phyloP scores from a whole-genome alignment of 2,797 vertebrate genomes.

The Tapirus indicus region DNA sequence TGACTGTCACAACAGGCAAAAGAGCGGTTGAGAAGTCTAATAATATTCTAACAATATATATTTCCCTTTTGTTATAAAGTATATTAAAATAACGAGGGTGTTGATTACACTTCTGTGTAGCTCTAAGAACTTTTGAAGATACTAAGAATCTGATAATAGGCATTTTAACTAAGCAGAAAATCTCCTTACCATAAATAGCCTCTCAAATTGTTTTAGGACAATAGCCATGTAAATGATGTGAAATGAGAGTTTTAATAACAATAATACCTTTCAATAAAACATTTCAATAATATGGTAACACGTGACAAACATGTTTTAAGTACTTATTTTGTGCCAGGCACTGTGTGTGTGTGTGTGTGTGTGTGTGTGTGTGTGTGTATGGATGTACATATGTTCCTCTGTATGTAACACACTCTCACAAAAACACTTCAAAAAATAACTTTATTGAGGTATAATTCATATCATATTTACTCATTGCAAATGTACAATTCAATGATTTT shows the following conservation, averaged over 20 bases:
- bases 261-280: neutral
- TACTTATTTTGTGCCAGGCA: neutral
- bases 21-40: constrained; percentile 29
- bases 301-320: neutral
- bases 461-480: neutral
- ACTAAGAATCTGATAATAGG: neutral
- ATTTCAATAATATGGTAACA: neutral
- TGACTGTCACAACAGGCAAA: constrained; percentile 31
- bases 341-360: neutral
- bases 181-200: neutral
- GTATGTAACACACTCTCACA: neutral
- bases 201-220: constrained; percentile 31
- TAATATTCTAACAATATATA: neutral
- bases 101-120: neutral
- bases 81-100: constrained; percentile 11
- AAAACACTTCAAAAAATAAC: neutral
- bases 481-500: neutral
- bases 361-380: neutral
- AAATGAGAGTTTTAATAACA: neutral
- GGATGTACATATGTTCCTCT: neutral
- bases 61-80: constrained; percentile 53
- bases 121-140: constrained; percentile 25
- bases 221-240: neutral
- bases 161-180: neutral
- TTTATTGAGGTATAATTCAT: neutral